Conservation (phyloP, 2,888 invertebrate genomes). For the Pycnomerus fuliginosus region DNA sequence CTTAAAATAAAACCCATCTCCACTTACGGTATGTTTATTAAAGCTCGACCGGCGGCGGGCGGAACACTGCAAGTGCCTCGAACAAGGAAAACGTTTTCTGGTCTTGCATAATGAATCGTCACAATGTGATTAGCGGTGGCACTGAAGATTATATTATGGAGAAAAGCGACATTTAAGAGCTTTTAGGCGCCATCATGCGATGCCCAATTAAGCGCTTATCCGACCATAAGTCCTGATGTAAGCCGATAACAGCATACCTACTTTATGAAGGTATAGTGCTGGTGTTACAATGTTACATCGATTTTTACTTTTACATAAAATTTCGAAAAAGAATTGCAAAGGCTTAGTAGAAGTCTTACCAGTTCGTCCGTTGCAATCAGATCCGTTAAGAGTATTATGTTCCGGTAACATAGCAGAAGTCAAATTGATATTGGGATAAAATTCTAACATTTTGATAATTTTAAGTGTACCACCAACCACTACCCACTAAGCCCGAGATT, state of each 20-base stretch:
- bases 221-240: constrained; percentile 14
- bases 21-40: too few relatives aligned
- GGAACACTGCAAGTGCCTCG: constrained; percentile 30
- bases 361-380: constrained; percentile 65
- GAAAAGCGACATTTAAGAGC: constrained; percentile 26
- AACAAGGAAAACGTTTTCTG: constrained; percentile 48
- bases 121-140: constrained; percentile 35
- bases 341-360: constrained; percentile 53
- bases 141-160: constrained; percentile 38
- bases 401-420: constrained; percentile 60
- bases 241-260: too few relatives aligned
- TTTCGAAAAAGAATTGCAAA: constrained; percentile 1
- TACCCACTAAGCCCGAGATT: too few relatives aligned
- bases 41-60: constrained; percentile 30
- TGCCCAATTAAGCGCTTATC: constrained; percentile 15
- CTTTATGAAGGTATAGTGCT: too few relatives aligned
- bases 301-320: too few relatives aligned
- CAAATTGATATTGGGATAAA: constrained; percentile 64
- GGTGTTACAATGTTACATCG: too few relatives aligned
- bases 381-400: constrained; percentile 55
- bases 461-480: too few relatives aligned
- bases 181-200: constrained; percentile 12
- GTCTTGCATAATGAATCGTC: constrained; percentile 43
- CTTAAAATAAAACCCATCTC: too few relatives aligned
- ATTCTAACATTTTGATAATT: constrained; percentile 66